phyloP scores from a whole-genome alignment of 2,888 invertebrate species.

The Spatulosminthurus flaviceps region DNA sequence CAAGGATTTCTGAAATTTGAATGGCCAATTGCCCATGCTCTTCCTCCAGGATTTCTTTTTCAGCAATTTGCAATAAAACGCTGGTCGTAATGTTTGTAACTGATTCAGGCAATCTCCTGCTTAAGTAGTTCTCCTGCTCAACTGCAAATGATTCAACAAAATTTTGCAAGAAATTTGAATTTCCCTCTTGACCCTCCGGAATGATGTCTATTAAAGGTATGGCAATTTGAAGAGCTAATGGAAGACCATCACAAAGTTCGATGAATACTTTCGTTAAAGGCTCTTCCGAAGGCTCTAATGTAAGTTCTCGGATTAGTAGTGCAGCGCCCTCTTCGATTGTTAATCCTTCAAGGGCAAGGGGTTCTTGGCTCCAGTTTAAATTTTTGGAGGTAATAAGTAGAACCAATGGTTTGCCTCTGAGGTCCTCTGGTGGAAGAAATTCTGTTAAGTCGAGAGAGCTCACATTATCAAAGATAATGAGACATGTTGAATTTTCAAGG shows the following conservation, averaged over 20 bases:
- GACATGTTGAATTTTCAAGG: neutral
- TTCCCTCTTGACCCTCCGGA: neutral
- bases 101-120: neutral
- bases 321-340: neutral
- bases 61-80: neutral
- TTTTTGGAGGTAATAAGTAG: neutral
- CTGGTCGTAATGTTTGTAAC: neutral
- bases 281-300: neutral
- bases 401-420: neutral
- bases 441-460: neutral
- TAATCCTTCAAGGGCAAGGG: neutral
- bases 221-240: neutral
- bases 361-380: neutral
- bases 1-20: neutral
- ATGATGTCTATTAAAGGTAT: neutral
- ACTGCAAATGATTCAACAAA: neutral
- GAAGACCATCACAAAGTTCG: neutral
- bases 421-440: slow-evolving; percentile 2
- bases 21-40: neutral
- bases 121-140: neutral
- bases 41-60: neutral
- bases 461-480: neutral
- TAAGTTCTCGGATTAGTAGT: neutral
- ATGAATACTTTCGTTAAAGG: neutral
- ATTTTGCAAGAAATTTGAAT: neutral